Conservation (phyloP, 2,888 invertebrate genomes). For the Melitaea athalia region DNA sequence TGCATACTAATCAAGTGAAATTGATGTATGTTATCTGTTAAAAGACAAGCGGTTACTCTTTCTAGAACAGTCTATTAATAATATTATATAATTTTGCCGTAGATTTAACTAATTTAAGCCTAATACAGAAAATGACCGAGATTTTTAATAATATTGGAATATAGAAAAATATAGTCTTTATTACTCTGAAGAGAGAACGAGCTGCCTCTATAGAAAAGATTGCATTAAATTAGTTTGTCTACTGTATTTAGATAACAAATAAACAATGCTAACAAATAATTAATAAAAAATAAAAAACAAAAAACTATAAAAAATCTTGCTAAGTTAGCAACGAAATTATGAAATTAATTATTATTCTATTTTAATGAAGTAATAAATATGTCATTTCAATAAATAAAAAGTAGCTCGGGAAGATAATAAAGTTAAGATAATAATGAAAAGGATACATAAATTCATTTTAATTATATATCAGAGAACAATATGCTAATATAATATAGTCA, state of each 20-base stretch:
- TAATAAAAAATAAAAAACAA: too few relatives aligned
- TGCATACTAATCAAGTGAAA: slow-evolving; percentile 73
- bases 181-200: too few relatives aligned
- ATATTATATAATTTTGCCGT: background rate
- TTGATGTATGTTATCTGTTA: slow-evolving; percentile 41
- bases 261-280: too few relatives aligned
- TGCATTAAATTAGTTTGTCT: too few relatives aligned
- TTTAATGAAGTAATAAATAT: slow-evolving; percentile 4
- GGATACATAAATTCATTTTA: background rate
- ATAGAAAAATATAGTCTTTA: background rate
- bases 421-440: background rate
- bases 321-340: too few relatives aligned
- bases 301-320: too few relatives aligned
- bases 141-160: background rate
- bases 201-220: too few relatives aligned
- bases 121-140: background rate
- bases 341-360: background rate
- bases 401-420: background rate
- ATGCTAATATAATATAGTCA: background rate
- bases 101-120: background rate
- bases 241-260: too few relatives aligned
- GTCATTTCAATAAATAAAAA: too few relatives aligned
- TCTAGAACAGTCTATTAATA: slow-evolving; percentile 15
- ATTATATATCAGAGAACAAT: background rate
- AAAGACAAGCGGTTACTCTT: slow-evolving; percentile 1